A percentile compares a stretch with the other conserved stretches of the same genome.
Evolutionary conservation across 2,888 invertebrate genomes (phyloP).

Genomic region (Meliscaeva auricollis): DNA sequence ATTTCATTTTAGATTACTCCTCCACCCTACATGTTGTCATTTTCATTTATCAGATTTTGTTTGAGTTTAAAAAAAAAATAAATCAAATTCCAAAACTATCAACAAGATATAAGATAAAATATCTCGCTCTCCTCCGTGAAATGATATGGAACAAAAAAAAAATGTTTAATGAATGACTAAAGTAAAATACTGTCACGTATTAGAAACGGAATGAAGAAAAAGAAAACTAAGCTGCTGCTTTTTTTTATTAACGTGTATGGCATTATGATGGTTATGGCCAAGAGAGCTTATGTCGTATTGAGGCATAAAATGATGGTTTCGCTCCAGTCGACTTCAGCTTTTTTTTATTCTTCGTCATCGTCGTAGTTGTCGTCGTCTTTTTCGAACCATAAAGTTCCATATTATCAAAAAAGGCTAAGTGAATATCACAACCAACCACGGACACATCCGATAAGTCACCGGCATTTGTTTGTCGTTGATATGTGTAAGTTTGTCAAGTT

Average conservation of each 20-base stretch:
- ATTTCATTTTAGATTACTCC: slow-evolving; percentile 24
- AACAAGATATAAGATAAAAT: too few relatives aligned
- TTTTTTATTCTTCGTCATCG: too few relatives aligned
- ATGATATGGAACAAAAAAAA: too few relatives aligned
- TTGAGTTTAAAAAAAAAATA: not conserved
- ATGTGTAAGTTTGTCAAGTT: slow-evolving; percentile 36
- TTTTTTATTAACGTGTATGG: slow-evolving; percentile 56
- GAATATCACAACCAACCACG: slow-evolving; percentile 31
- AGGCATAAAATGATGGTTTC: slow-evolving; percentile 7
- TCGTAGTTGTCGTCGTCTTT: too few relatives aligned
- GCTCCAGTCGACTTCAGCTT: not conserved
- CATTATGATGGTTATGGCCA: slow-evolving; percentile 16
- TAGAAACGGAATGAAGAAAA: slow-evolving; percentile 40
- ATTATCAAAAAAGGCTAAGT: slow-evolving; percentile 45
- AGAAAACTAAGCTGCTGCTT: slow-evolving; percentile 35
- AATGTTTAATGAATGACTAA: slow-evolving; percentile 42
- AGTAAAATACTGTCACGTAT: slow-evolving; percentile 65
- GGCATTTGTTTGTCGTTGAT: not conserved
- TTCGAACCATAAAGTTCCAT: slow-evolving; percentile 37
- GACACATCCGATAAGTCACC: slow-evolving; percentile 60
- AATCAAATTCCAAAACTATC: slow-evolving; percentile 1
- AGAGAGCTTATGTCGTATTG: slow-evolving; percentile 9
- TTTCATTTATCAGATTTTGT: not conserved
- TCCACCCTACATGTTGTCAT: not conserved
- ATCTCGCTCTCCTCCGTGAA: too few relatives aligned